A percentile compares a stretch with the other conserved stretches of the same genome.
phyloP scores from a whole-genome alignment of 2,888 invertebrate genomes.

The Sceliomorpha sp. region DNA sequence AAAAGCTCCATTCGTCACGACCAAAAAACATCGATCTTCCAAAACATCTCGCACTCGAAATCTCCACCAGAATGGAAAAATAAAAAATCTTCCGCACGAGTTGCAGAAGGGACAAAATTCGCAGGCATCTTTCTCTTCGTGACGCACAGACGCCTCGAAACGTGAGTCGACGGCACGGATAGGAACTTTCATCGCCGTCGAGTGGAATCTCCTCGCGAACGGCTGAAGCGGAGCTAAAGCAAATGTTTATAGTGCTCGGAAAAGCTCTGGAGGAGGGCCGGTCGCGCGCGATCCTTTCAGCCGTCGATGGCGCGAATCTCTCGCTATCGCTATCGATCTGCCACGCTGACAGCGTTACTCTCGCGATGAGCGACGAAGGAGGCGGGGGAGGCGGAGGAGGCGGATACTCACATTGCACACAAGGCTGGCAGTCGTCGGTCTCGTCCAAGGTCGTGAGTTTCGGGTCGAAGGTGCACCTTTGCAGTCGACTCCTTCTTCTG shows the following conservation, averaged over 20 bases:
- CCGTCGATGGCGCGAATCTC: not conserved
- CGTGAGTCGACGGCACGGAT: not conserved
- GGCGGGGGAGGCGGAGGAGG: conserved; percentile 11
- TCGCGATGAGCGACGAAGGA: conserved; percentile 12
- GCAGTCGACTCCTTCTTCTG: conserved; percentile 67
- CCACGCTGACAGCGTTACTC: conserved; percentile 22
- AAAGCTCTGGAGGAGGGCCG: not conserved
- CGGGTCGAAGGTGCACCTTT: conserved; percentile 72
- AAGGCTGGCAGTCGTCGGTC: conserved; percentile 65
- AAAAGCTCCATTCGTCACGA: too few species aligned
- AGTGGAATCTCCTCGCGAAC: not conserved
- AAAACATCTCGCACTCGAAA: too few species aligned
- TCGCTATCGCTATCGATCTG: conserved; percentile 11
- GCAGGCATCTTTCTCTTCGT: too few species aligned
- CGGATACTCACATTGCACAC: conserved; percentile 68
- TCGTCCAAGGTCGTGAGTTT: conserved; percentile 66
- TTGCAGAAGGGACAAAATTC: too few species aligned
- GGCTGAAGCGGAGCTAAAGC: conserved; percentile 1
- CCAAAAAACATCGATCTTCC: too few species aligned
- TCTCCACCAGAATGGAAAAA: too few species aligned
- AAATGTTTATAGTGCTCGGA: conserved; percentile 3
- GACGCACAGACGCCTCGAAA: too few species aligned
- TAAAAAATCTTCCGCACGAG: too few species aligned
- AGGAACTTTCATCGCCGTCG: not conserved
- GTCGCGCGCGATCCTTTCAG: conserved; percentile 28